Conservation (phyloP, 2,113 vertebrate genomes). For the Spheniscus mendiculus region DNA sequence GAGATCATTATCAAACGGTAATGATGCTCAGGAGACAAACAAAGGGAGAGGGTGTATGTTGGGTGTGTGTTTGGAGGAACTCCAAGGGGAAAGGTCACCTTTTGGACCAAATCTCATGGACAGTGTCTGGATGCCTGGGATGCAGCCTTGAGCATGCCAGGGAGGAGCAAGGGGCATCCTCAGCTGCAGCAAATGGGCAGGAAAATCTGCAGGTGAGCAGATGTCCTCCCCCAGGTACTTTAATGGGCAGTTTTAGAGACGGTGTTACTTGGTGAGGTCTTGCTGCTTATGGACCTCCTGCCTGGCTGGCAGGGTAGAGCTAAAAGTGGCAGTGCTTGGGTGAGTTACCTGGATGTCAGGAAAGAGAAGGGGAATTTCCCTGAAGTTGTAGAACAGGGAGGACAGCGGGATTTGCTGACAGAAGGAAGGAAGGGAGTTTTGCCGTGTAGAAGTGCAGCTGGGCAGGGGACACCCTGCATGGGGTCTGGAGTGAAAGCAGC, state of each 20-base stretch:
- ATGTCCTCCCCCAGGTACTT: neutral
- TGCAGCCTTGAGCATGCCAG: neutral
- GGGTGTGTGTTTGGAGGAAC: neutral
- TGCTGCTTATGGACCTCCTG: neutral
- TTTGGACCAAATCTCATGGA: neutral
- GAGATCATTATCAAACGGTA: neutral
- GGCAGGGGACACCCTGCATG: accelerated
- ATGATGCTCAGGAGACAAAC: neutral
- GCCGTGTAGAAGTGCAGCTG: neutral
- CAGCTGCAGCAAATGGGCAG: neutral
- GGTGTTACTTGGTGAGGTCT: neutral
- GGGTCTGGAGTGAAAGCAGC: neutral
- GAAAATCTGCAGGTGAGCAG: neutral
- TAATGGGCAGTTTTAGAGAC: accelerated
- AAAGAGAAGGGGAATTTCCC: neutral
- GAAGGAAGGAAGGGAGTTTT: neutral
- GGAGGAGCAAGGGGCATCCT: neutral
- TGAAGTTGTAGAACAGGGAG: neutral
- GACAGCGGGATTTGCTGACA: neutral
- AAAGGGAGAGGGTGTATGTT: neutral
- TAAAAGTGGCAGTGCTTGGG: neutral
- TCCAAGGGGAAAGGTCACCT: neutral
- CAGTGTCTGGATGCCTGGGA: neutral
- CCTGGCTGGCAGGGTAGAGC: neutral
- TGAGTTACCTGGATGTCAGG: neutral